Conservation (phyloP, 2,888 invertebrate genomes). For the Drosophila paranaensis region DNA sequence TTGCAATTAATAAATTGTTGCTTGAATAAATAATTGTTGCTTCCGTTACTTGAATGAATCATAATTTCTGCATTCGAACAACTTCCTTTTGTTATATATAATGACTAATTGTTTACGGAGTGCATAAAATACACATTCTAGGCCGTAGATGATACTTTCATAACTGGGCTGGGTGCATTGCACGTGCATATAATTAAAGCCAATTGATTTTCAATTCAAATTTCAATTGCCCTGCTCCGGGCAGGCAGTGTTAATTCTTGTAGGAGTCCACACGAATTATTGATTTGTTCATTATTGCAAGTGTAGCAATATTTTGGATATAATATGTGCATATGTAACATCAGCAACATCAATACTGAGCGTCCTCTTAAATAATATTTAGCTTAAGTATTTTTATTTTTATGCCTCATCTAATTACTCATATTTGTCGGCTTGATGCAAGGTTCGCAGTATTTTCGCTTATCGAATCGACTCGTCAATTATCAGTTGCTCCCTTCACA, state of each 20-base stretch:
- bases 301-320: too few species aligned
- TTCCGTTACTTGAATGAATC: background rate
- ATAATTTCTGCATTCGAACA: background rate
- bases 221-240: slow-evolving; percentile 22
- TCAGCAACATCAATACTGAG: background rate
- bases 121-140: background rate
- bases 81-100: background rate
- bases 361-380: background rate
- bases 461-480: slow-evolving; percentile 8
- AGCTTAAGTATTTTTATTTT: too few species aligned
- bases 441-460: slow-evolving; percentile 2
- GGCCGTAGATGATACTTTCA: background rate
- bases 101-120: slow-evolving; percentile 16
- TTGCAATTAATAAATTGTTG: slow-evolving; percentile 5
- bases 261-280: background rate
- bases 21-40: background rate
- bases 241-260: background rate
- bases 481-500: slow-evolving; percentile 24
- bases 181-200: slow-evolving; percentile 68
- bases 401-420: background rate
- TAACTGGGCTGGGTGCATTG: slow-evolving; percentile 56
- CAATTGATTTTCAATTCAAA: slow-evolving; percentile 54
- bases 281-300: background rate
- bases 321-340: too few species aligned
- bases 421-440: background rate